Conservation (phyloP, 2,797 vertebrate species). For the Uromys caudimaculatus region DNA sequence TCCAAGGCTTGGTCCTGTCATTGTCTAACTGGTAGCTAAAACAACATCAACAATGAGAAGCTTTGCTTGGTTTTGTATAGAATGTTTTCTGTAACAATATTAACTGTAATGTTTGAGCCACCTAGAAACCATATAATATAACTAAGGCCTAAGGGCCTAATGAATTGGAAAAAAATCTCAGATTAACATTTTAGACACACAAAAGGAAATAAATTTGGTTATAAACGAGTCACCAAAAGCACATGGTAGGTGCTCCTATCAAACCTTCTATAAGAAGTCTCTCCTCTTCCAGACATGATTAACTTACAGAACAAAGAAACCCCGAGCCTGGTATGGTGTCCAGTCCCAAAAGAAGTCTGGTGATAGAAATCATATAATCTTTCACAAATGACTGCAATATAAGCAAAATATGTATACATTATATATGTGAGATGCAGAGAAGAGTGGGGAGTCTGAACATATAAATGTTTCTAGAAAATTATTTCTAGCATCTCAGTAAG, state of each 20-base stretch:
- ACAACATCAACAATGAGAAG: not conserved
- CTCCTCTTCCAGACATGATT: not conserved
- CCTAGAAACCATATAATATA: not conserved
- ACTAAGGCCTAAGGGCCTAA: not conserved
- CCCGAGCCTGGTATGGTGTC: slow-evolving; percentile 92
- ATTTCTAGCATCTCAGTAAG: not conserved
- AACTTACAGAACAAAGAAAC: slow-evolving; percentile 93
- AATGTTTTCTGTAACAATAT: not conserved
- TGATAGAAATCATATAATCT: slow-evolving; percentile 93
- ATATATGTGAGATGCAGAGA: not conserved
- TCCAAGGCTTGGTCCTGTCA: not conserved
- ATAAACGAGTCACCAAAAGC: not conserved
- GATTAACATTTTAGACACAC: slow-evolving; percentile 21
- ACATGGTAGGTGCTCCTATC: slow-evolving; percentile 14
- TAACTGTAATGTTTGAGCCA: not conserved
- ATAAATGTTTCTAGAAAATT: not conserved
- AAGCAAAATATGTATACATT: slow-evolving; percentile 56
- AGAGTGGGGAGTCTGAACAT: not conserved
- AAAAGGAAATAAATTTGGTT: not conserved
- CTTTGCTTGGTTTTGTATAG: not conserved
- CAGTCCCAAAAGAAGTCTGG: slow-evolving; percentile 92
- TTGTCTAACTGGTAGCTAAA: not conserved
- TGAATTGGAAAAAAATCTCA: not conserved
- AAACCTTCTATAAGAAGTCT: slow-evolving; percentile 9
- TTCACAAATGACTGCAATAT: slow-evolving; percentile 93